Evolutionary conservation across 30 jellyfish, hydroid and myxozoan species (phyloP), one percentile per base, ranked within the genome.

Genomic region (Pseudorhiza aurosa): DNA sequence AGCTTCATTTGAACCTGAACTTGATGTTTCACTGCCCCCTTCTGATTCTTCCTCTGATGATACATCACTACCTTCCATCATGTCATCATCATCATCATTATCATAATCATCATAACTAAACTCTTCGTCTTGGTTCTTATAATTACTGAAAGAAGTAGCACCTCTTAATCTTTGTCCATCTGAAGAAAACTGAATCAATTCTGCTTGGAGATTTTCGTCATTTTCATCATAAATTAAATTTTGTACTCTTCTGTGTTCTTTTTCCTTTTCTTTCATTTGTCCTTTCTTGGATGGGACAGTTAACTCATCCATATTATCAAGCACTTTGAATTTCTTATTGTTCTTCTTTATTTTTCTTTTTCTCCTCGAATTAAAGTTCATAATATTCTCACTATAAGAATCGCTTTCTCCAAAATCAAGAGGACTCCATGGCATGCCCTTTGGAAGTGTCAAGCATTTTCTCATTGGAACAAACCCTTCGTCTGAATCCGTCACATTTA

Each of bases 381-480:
- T 45, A 4, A 85, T 47, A 64, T 74, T 75, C 40, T 93, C 99
- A 62, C 94, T 93, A 49, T 50, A 93, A 2, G 99, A 93, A 81
- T 93, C 99, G 35, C 97, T 93, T 59, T 93, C 97, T 2, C 87
- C 97, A 19, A 87, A 85, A 15, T 93, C 97, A 28, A 85, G 68
- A 1, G 97, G 96, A 58, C 97, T 80, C 94, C 89, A 80, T 11
- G 89, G 87, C n/a, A 75, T 82, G 5, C 87, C 89, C 25, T 51
- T 77, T 0, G 88, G 76, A 8, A 78, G 46, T 33, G 84, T 70
- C 31, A 85, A 53, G 37, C 83, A 80, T 27, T 70, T 80, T 56
- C 89, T 70, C 67, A 94, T 37, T 21, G 94, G 87, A 18, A 69
- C 71, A 51, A 94, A 63, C 5, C 58, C 91, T 11, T 93, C 98